These are phyloP conservation scores for Scytalopus superciliaris DNA, from an alignment of 2,113 vertebrate genomes.

Conservation along the genomic window DNA sequence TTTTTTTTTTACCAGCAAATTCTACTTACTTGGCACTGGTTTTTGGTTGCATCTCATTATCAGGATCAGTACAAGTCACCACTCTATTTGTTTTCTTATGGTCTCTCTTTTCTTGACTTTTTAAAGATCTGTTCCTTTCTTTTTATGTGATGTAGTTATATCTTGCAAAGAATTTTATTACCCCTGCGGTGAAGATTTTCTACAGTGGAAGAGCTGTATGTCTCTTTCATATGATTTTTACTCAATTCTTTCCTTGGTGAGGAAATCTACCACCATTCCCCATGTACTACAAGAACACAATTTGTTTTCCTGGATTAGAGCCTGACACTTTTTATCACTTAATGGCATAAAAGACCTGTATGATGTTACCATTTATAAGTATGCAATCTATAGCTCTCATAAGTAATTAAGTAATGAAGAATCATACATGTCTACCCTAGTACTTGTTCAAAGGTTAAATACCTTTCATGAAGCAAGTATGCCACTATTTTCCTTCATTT, in stretches of 20 bases:
- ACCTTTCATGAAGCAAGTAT: background rate
- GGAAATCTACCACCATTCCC: background rate
- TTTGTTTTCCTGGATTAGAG: background rate
- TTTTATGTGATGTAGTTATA: background rate
- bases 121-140: background rate
- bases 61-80: background rate
- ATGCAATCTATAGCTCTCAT: background rate
- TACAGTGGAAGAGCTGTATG: background rate
- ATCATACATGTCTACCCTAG: background rate
- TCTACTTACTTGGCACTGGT: background rate
- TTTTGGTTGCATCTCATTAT: background rate
- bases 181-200: background rate
- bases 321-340: background rate
- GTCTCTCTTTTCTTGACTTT: background rate
- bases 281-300: background rate
- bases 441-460: background rate
- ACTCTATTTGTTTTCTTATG: background rate
- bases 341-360: background rate
- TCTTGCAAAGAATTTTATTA: background rate
- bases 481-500: accelerated
- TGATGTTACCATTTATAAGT: background rate
- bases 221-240: background rate
- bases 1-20: background rate
- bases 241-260: background rate
- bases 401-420: background rate